These are phyloP conservation scores for Periophthalmus magnuspinnatus DNA, from an alignment of 2,797 vertebrate species.

Conservation along the genomic window DNA sequence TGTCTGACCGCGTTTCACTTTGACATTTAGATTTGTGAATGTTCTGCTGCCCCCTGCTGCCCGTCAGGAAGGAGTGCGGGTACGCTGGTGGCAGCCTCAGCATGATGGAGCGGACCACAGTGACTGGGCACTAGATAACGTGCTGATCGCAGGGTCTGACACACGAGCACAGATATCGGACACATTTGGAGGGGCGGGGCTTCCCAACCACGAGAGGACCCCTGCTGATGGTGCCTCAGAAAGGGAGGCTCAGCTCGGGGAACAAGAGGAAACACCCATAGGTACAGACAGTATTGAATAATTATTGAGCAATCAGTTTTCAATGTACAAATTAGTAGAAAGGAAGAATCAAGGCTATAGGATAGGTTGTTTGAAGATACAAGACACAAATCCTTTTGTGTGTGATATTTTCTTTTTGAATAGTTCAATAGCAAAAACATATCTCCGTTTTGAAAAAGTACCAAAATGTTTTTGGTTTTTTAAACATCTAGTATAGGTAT, in stretches of 20 bases:
- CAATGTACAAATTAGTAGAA: neutral
- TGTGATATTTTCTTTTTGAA: no score
- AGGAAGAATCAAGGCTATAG: neutral
- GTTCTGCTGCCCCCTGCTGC: slow-evolving; percentile 91
- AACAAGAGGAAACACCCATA: slow-evolving; percentile 79
- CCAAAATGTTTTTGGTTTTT: no score
- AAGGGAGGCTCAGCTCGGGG: slow-evolving; percentile 77
- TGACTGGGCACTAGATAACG: slow-evolving; percentile 96
- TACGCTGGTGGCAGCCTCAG: slow-evolving; percentile 98
- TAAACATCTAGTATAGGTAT: no score
- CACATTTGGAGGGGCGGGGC: slow-evolving; percentile 88
- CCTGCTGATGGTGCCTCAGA: slow-evolving; percentile 84
- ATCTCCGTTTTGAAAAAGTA: no score
- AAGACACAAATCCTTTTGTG: no score
- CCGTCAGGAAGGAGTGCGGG: slow-evolving; percentile 87
- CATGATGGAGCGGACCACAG: slow-evolving; percentile 92
- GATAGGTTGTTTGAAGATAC: neutral
- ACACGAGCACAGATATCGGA: slow-evolving; percentile 91
- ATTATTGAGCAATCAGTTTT: neutral
- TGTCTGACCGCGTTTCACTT: slow-evolving; percentile 1
- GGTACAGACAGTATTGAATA: slow-evolving; percentile 52
- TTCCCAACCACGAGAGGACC: slow-evolving; percentile 90
- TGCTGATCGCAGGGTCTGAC: slow-evolving; percentile 91
- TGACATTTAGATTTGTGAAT: slow-evolving; percentile 88
- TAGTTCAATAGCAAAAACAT: no score